These are phyloP conservation scores for Eristalinus aeneus DNA, from an alignment of 2,888 invertebrate species.

Conservation along the genomic window DNA sequence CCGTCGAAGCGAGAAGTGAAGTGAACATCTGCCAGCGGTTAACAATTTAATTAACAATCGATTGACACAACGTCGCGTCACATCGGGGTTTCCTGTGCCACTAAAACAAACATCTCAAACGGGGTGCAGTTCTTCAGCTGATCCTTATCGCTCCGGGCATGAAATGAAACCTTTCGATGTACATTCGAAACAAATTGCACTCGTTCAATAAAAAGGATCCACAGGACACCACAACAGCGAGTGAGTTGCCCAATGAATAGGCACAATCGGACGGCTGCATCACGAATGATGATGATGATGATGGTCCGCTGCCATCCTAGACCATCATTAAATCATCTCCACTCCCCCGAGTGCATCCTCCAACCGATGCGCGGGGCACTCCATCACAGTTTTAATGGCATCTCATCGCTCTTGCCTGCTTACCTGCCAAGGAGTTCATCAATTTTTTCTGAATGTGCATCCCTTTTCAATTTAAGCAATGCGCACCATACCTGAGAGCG, in stretches of 20 bases:
- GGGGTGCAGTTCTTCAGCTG: neutral
- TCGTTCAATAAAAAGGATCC: conserved; percentile 10
- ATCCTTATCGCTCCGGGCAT: neutral
- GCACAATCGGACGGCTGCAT: conserved; percentile 31
- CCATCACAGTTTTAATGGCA: conserved; percentile 25
- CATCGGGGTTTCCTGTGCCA: neutral
- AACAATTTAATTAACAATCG: conserved; percentile 66
- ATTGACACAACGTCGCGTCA: conserved; percentile 56
- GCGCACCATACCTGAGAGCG: conserved; percentile 58
- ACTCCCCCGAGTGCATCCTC: neutral
- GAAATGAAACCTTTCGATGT: neutral
- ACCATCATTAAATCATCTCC: conserved; percentile 8
- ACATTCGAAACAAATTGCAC: conserved; percentile 53
- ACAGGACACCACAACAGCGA: conserved; percentile 41
- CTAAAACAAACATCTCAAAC: neutral
- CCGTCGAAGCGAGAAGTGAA: neutral
- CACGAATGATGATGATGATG: neutral
- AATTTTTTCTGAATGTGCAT: conserved; percentile 25
- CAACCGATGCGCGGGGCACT: neutral
- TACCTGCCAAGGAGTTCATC: conserved; percentile 54
- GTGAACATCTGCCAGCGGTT: conserved; percentile 57
- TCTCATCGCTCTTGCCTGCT: neutral
- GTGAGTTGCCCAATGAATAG: conserved; percentile 57
- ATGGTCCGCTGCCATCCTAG: neutral
- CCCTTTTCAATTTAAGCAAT: conserved; percentile 36